Evolutionary conservation across 2,797 vertebrate species (phyloP), one percentile per base, ranked within the genome.

Genomic region (Ptychobarbus kaznakovi): DNA sequence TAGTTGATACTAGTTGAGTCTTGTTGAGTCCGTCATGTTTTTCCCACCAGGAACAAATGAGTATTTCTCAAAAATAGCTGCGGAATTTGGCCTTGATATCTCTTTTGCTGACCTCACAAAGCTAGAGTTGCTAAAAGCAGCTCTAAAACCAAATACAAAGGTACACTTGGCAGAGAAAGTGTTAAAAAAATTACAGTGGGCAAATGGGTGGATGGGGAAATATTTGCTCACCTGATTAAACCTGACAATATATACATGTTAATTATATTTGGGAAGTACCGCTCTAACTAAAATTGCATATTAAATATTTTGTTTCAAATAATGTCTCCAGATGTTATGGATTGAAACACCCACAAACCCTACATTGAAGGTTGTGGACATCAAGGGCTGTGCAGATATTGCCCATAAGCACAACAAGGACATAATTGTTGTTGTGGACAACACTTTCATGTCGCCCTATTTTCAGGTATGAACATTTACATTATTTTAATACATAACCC

Each of bases 381-480:
- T 99, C 72, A 84, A 86, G 89, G 94, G 91, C 81, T 99, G 97
- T 28, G 94, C 97, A 0, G 93, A 96, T 0, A 46, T 93, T 15
- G 92, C 94, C 3, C 97, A 94, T 51, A 90, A 91, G 49, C 82
- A 96, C 82, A 94, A 91, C 32, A 94, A 94, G 82, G 96, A 96
- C 76, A 93, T 96, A 7, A 91, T 99, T 85, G 91, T 99, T 20
- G 98, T 95, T 0, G 97, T 99, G 84, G 98, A 99, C 92, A 99
- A 99, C 92, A 97, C 95, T 76, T 99, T 99, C 82, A 99, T 99
- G 98, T 99, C 98, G 0, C 89, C 98, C 0, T 99, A 97, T 87
- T 99, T 99, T 92, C 98, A 99, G 96, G 98, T 99, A 58, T 7
- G 20, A 25, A 77, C 22, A 42, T 22, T 38, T 7, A 42, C 18